Base-by-base conservation (phyloP, 1,140 invertebrate species). In the Diorhabda sublineata region DNA sequence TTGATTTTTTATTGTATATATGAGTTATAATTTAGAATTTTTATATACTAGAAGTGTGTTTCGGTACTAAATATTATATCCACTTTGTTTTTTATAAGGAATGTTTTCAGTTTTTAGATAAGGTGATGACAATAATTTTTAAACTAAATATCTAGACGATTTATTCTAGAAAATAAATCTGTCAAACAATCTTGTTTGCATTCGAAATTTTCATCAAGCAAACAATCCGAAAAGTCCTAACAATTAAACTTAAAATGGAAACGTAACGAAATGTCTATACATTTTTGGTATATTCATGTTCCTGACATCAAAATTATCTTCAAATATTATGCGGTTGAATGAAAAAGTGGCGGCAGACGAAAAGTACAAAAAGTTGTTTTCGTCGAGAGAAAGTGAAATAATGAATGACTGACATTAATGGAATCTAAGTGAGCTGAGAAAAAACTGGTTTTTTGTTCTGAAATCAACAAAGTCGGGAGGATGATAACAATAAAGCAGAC, bases 301-400 rank as follows among this genome's bases (percentile, higher is more conserved):
- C n/a, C 47, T 52, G 47, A 52, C 47, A 52, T 52, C 3, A 6
- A 52, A 52, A 52, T 52, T 52, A 52, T 52, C 4, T n/a, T 26
- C 6, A 52, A 52, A 52, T 52, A 52, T 52, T 52, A 26, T 26
- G 26, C 47, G 8, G 58, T 11, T 60, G 58, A 7, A 11, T 60
- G 58, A 60, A 60, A 60, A 60, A 42, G n/a, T 60, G n/a, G 58
- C 11, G 58, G n/a, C 11, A 60, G 11, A 26, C 58, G 58, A 60
- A 42, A 42, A 60, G 58, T 60, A 11, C 58, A 60, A 60, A 60
- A 60, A 60, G 58, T 60, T 60, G 58, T 60, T 60, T 60, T 60
- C 42, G 58, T 52, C 6, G n/a, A 52, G 11, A 42, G 58, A 42
- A 60, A 60, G 58, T 60, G 42, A 42, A 60, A 26, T 60, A 26